Evolutionary conservation across 2,888 invertebrate genomes (phyloP).

Genomic region (Andrena bicolor): DNA sequence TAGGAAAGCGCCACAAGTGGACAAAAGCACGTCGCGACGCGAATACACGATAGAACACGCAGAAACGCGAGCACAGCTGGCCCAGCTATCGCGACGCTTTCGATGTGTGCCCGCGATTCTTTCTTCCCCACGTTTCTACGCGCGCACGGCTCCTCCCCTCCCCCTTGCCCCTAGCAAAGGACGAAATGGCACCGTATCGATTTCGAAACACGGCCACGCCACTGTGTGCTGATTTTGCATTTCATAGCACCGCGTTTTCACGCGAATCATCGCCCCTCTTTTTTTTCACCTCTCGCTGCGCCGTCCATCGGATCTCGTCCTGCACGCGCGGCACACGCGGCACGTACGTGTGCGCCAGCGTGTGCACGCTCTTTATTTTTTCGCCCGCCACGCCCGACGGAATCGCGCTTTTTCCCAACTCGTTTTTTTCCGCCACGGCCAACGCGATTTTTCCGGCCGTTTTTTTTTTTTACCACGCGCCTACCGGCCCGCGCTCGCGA

Average conservation of each 20-base stretch:
- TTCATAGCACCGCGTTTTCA: slow-evolving; percentile 65
- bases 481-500: not conserved
- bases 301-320: slow-evolving; percentile 29
- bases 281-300: slow-evolving; percentile 35
- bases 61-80: slow-evolving; percentile 40
- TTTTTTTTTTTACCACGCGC: slow-evolving; percentile 15
- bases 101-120: slow-evolving; percentile 46
- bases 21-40: slow-evolving; percentile 20
- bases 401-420: slow-evolving; percentile 38
- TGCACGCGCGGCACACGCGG: slow-evolving; percentile 40
- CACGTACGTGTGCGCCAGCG: slow-evolving; percentile 18
- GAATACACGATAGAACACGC: slow-evolving; percentile 5
- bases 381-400: slow-evolving; percentile 47
- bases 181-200: slow-evolving; percentile 34
- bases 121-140: slow-evolving; percentile 11
- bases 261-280: slow-evolving; percentile 53
- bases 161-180: not conserved
- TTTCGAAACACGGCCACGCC: slow-evolving; percentile 39
- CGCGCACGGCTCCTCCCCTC: not conserved
- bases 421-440: slow-evolving; percentile 39
- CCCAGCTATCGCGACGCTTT: slow-evolving; percentile 56
- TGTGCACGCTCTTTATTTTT: slow-evolving; percentile 27
- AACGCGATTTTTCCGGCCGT: slow-evolving; percentile 49
- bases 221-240: slow-evolving; percentile 66
- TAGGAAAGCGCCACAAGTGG: slow-evolving; percentile 8